Base-by-base conservation (phyloP, 2,797 vertebrate species). In the Propithecus deckenii region DNA sequence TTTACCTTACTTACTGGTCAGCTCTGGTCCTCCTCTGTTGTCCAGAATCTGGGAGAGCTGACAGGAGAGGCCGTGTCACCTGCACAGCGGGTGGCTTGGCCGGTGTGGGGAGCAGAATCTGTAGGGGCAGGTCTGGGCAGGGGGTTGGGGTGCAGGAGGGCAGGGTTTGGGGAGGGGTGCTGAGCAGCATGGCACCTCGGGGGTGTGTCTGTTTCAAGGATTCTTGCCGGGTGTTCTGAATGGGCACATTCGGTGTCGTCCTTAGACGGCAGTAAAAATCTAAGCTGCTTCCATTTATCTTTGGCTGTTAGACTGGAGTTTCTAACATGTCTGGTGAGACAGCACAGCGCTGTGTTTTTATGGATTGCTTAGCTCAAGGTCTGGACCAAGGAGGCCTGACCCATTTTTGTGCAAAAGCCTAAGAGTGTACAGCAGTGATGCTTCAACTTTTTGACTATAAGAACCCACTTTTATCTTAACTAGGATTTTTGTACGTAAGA, bases 31-130 rank as follows among this genome's bases (percentile, higher is more conserved):
- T 59, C 63, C 52, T 79, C 12, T 28, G 14, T 25, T 3, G 48
- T 32, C 52, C 23, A 35, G 25, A 43, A 32, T 84, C 30, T 10
- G 20, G 67, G 30, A 43, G 25, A 30, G 10, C 3, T 18, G 46
- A 48, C n/a, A 38, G 55, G 35, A 28, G 20, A n/a, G 38, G 30
- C 1, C 0, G 48, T 1, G 1, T 41, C 18, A 15, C 55, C 46
- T 30, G 11, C 75, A 20, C 1, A 10, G 7, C 32, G 15, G 38
- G 20, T 20, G 4, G 17, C 13, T n/a, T 12, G 61, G 13, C 11
- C 12, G 2, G 35, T 7, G 7, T 17, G 5, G 32, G 46, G 25
- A 35, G 4, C 10, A 32, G n/a, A 63, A 17, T 35, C 55, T 57
- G 59, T 25, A 8, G 13, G 4, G 7, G n/a, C 1, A 35, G 35